A percentile compares a stretch with the other conserved stretches of the same genome.
These are phyloP conservation scores for Lycia hirtaria DNA, from an alignment of 2,888 invertebrate species.

Conservation along the genomic window DNA sequence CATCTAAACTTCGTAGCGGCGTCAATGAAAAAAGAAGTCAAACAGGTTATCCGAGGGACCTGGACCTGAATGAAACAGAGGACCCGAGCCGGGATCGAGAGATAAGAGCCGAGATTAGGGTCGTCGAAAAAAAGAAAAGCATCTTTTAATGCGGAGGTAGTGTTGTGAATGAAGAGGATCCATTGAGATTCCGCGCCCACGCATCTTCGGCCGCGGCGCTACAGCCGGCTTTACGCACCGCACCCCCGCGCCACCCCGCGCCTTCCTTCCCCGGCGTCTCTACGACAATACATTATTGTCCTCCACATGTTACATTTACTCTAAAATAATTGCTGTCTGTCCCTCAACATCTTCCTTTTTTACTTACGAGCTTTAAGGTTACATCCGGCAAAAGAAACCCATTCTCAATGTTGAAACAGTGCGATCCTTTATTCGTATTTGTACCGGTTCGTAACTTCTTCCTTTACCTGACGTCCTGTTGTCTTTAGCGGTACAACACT, in stretches of 20 bases:
- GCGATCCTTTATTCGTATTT: not conserved
- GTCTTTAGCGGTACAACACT: not conserved
- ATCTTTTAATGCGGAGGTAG: conserved; percentile 80
- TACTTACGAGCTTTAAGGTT: conserved; percentile 6
- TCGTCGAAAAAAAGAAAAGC: conserved; percentile 77
- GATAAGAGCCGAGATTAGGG: conserved; percentile 84
- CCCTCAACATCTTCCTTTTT: conserved; percentile 63
- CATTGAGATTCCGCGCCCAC: conserved; percentile 82
- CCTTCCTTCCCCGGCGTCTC: conserved; percentile 47
- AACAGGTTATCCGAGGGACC: conserved; percentile 79
- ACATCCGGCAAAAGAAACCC: conserved; percentile 11
- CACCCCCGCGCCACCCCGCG: conserved; percentile 42
- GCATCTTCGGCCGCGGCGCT: conserved; percentile 61
- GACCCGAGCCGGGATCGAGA: conserved; percentile 78
- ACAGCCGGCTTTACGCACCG: conserved; percentile 54
- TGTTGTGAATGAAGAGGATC: conserved; percentile 84
- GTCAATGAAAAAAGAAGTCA: conserved; percentile 84
- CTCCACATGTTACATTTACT: conserved; percentile 45
- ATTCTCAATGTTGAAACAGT: not conserved
- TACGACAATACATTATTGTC: conserved; percentile 25
- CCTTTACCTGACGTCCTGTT: not conserved
- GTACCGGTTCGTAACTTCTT: not conserved
- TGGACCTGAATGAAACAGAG: conserved; percentile 82
- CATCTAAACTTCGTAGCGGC: conserved; percentile 81
- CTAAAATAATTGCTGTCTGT: conserved; percentile 57